Conservation (phyloP, 1,140 invertebrate species). For the Drosophila leontia region DNA sequence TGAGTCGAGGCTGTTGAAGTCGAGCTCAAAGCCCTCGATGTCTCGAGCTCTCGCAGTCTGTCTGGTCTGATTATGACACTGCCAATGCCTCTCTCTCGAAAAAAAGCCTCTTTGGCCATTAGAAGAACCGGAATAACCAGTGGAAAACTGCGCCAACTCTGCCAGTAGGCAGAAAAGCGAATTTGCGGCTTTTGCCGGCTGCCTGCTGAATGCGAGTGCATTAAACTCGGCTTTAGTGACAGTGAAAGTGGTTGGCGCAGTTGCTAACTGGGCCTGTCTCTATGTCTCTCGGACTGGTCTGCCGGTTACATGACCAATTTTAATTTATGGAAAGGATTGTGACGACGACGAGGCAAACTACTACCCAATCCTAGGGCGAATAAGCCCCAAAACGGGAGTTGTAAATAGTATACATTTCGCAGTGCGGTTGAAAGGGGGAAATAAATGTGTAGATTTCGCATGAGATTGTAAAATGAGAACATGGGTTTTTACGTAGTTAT, state of each 20-base stretch:
- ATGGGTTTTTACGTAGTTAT: constrained; percentile 8
- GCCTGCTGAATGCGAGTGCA: constrained; percentile 56
- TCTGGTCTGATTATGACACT: constrained; percentile 78
- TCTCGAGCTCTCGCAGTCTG: constrained; percentile 26
- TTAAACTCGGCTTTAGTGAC: constrained; percentile 74
- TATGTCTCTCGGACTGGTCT: constrained; percentile 9
- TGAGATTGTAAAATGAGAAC: constrained; percentile 16
- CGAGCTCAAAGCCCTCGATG: constrained; percentile 62
- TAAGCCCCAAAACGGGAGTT: constrained; percentile 17
- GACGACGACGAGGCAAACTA: constrained; percentile 4
- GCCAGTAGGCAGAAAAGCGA: constrained; percentile 53
- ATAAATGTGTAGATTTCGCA: constrained; percentile 9
- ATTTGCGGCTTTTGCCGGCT: constrained; percentile 34
- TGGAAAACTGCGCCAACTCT: constrained; percentile 58
- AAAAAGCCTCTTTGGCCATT: constrained; percentile 39
- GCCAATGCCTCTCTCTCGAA: constrained; percentile 64
- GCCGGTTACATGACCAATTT: constrained; percentile 52
- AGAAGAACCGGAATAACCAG: constrained; percentile 82
- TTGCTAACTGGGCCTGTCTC: constrained; percentile 46
- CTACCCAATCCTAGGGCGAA: constrained; percentile 41
- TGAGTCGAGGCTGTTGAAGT: constrained; percentile 72
- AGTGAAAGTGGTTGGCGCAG: constrained; percentile 76
- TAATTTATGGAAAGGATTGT: constrained; percentile 60
- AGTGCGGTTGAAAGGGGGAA: background rate
- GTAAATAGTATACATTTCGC: background rate